Evolutionary conservation across 23 tunicate genomes (phyloP).

Genomic region (Oikopleura dioica): DNA sequence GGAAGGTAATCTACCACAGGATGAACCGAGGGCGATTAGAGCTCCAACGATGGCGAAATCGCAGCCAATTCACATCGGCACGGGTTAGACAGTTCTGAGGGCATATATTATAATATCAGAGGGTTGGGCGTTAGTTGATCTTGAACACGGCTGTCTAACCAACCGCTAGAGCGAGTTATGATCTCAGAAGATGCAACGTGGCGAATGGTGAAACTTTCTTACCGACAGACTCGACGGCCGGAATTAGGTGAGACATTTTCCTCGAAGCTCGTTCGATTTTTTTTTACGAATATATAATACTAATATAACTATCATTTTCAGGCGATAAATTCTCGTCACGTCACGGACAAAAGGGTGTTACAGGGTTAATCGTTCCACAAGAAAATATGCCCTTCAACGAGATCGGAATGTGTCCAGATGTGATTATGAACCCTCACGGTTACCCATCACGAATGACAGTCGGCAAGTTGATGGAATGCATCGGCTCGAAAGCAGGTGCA

Average conservation of each 20-base stretch:
- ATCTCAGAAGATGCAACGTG: conserved; percentile 9
- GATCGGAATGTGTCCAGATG: conserved; percentile 78
- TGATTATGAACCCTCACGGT: conserved; percentile 96
- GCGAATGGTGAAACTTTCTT: conserved; percentile 26
- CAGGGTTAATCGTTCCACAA: conserved; percentile 54
- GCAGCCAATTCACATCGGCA: not conserved
- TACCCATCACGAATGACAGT: conserved; percentile 99
- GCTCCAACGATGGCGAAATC: not conserved
- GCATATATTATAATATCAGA: too few relatives aligned
- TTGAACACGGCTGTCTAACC: not conserved
- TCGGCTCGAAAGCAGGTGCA: conserved; percentile 99
- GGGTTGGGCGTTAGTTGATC: too few relatives aligned
- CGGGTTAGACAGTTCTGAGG: not conserved
- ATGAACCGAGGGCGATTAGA: not conserved
- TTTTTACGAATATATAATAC: too few relatives aligned
- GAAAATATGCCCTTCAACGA: conserved; percentile 96
- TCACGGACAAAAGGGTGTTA: conserved; percentile 95
- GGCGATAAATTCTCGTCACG: conserved; percentile 13
- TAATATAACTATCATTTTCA: too few relatives aligned
- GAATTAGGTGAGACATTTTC: conserved; percentile 80
- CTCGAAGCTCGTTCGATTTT: too few relatives aligned
- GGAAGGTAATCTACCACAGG: not conserved
- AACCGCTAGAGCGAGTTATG: conserved; percentile 38
- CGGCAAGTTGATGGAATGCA: conserved; percentile 63
- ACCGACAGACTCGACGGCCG: conserved; percentile 67